A percentile compares a stretch with the other conserved stretches of the same genome.
phyloP scores from a whole-genome alignment of 2,113 vertebrate species.

The Canis aureus region DNA sequence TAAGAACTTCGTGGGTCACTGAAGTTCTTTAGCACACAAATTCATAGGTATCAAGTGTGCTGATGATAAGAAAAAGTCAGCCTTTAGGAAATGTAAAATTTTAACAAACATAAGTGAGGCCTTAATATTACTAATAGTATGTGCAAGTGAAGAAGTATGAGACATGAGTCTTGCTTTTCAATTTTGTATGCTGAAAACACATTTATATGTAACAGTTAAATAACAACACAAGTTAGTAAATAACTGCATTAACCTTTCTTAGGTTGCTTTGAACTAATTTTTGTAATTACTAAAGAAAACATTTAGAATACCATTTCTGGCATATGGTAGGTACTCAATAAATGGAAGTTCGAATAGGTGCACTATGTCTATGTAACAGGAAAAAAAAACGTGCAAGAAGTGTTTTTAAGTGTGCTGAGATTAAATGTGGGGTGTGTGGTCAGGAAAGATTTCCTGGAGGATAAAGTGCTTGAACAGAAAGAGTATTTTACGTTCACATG shows the following conservation, averaged over 20 bases:
- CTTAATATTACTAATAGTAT: not conserved
- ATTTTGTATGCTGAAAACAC: conserved; percentile 25
- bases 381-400: not conserved
- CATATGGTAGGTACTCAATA: not conserved
- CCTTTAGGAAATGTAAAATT: conserved; percentile 40
- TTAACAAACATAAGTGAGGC: conserved; percentile 31
- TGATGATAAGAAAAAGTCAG: not conserved
- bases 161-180: not conserved
- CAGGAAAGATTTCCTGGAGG: not conserved
- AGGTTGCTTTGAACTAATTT: not conserved
- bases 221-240: not conserved
- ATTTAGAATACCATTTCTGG: not conserved
- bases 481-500: not conserved
- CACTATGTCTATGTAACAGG: not conserved
- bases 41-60: not conserved
- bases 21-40: conserved; percentile 44
- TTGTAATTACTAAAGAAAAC: conserved; percentile 50
- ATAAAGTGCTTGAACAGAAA: not conserved
- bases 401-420: not conserved
- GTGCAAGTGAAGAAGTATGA: not conserved
- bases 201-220: conserved; percentile 30
- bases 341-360: not conserved
- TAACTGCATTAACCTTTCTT: not conserved
- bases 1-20: conserved; percentile 45
- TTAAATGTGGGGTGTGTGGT: not conserved